A percentile compares a stretch with the other conserved stretches of the same genome.
Conservation (phyloP, 2,797 vertebrate species). For the Hylomyscus alleni region DNA sequence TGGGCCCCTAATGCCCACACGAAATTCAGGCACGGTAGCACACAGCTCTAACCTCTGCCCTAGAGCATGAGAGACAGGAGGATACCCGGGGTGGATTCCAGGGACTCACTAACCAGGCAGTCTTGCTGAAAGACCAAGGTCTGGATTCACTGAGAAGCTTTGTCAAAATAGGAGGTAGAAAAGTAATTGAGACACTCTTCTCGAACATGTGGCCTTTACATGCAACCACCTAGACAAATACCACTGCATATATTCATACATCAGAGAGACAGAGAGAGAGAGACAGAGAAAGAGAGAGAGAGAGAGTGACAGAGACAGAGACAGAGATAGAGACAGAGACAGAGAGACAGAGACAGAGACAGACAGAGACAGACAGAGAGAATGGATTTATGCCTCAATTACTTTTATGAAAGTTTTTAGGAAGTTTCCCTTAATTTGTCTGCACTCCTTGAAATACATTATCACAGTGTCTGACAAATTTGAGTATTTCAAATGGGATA, state of each 20-base stretch:
- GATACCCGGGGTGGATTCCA: neutral
- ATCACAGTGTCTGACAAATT: neutral
- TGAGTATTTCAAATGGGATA: neutral
- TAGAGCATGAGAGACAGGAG: neutral
- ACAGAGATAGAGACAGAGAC: no score
- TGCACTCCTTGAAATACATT: neutral
- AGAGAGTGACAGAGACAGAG: neutral
- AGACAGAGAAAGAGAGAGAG: neutral
- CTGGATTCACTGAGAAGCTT: neutral
- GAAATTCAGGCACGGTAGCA: neutral
- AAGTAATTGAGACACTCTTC: neutral
- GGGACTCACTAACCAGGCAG: neutral
- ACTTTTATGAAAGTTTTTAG: conserved; percentile 13
- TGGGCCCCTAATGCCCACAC: neutral
- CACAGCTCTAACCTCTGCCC: neutral
- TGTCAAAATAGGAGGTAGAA: neutral
- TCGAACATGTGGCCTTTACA: neutral
- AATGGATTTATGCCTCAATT: neutral
- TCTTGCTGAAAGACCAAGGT: neutral
- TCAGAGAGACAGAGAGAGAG: no score
- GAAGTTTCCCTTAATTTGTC: neutral
- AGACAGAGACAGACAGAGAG: no score
- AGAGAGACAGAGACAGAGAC: neutral
- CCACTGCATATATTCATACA: neutral
- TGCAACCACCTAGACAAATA: neutral